Evolutionary conservation across 2,113 vertebrate genomes (phyloP).

Genomic region (Hiodon tergisus): DNA sequence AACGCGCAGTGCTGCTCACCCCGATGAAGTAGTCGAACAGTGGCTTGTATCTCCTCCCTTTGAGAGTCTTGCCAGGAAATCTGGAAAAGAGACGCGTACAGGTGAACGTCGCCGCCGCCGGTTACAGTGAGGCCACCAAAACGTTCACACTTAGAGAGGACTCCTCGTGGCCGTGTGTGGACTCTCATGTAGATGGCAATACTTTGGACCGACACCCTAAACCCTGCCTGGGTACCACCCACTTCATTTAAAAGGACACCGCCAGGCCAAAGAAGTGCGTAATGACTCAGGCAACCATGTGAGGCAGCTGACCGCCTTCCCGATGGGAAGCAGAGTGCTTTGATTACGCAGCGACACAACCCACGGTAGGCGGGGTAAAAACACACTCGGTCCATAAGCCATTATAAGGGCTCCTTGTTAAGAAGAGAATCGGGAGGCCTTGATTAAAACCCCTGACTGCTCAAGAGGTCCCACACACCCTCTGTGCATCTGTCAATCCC

Average conservation of each 20-base stretch:
- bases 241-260: background rate
- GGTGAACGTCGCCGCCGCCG: background rate
- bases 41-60: constrained; percentile 88
- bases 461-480: too few relatives aligned
- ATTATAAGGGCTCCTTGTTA: background rate
- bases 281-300: constrained; percentile 16
- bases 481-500: background rate
- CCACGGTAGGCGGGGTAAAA: too few relatives aligned
- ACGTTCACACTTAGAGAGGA: background rate
- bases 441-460: background rate
- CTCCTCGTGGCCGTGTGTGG: background rate
- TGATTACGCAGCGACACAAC: too few relatives aligned
- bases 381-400: too few relatives aligned
- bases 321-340: background rate
- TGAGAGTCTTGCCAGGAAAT: constrained; percentile 81
- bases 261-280: constrained; percentile 34
- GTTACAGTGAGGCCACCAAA: background rate
- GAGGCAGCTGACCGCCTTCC: background rate
- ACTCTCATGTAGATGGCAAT: background rate
- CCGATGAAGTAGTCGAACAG: constrained; percentile 88
- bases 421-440: background rate
- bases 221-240: background rate
- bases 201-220: too few relatives aligned
- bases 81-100: constrained; percentile 53
- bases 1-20: constrained; percentile 59